Base-by-base conservation (phyloP, 2,113 vertebrate genomes). In the Laticauda laticaudata region DNA sequence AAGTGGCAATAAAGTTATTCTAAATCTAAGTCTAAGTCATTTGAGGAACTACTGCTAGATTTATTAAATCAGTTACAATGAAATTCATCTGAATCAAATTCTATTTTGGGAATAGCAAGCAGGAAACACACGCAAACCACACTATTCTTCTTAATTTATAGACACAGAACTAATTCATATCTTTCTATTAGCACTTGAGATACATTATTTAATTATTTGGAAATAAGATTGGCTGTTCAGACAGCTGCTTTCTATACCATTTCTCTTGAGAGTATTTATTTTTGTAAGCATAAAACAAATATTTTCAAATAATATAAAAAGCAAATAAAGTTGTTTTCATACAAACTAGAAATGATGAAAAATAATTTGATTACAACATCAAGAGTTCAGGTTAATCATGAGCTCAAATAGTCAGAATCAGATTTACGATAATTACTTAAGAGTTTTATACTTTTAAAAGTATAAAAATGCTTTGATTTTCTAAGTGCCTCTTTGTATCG, bases 231-330 rank as follows among this genome's bases (percentile, higher is more conserved):
- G 3, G 89, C 75, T 95, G 57, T 93, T 94, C 87, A 93, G 94
- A 93, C 91, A 95, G 90, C 91, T 95, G 91, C 86, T 94, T 96
- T 91, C 87, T 81, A 90, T 0, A 56, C 23, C 75, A 59, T 93
- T 93, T 91, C 53, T 94, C 81, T 95, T 94, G 39, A 91, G 93
- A 86, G 18, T 53, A 93, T 95, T 95, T 95, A 88, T 94, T 94
- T 93, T 96, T 51, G 94, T 0, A 92, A 1, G 0, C 43, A 94
- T 24, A 43, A 95, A 93, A 91, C 20, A 95, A 95, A 94, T 11
- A 95, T 93, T 54, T 90, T 29, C 93, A 95, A 95, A 94, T 90
- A 95, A 39, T 92, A 51, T 90, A 93, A 96, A 93, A 95, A 93
- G 88, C 87, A 96, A 95, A 93, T 93, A 95, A 93, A 94, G 87